Conservation (phyloP, 2,888 invertebrate genomes). For the Nesidiocoris tenuis region DNA sequence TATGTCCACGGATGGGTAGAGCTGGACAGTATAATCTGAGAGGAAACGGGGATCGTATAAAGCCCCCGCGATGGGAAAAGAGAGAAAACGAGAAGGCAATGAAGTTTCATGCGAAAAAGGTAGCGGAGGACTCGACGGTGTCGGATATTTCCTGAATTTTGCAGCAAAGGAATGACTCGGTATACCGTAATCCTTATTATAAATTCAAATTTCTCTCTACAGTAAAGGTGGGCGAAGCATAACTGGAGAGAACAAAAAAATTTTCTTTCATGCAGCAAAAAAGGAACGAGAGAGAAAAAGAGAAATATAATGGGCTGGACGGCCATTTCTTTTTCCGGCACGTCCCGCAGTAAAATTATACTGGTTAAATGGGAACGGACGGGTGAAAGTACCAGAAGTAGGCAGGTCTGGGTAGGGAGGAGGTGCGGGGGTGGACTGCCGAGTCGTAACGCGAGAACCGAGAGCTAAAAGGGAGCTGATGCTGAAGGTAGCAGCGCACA, state of each 20-base stretch:
- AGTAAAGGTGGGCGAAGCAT: neutral
- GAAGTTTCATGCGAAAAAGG: neutral
- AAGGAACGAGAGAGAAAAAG: constrained; percentile 4
- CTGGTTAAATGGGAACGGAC: constrained; percentile 25
- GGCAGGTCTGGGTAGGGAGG: constrained; percentile 10
- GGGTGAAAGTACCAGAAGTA: constrained; percentile 18
- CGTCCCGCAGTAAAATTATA: constrained; percentile 40
- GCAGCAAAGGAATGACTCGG: constrained; percentile 19
- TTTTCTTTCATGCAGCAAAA: constrained; percentile 3
- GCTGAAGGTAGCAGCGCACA: neutral
- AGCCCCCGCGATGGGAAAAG: too few species aligned
- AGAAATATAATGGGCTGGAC: constrained; percentile 19
- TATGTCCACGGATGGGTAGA: neutral
- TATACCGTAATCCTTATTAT: constrained; percentile 37
- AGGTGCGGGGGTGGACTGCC: neutral
- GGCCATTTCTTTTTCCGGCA: constrained; percentile 37
- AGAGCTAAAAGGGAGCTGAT: neutral
- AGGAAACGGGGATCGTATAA: neutral
- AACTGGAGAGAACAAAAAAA: neutral
- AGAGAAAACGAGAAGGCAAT: neutral
- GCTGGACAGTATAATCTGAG: neutral
- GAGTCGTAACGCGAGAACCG: neutral
- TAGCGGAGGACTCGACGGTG: neutral
- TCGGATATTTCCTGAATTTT: constrained; percentile 31
- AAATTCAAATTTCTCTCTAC: constrained; percentile 38